A percentile compares a stretch with the other conserved stretches of the same genome.
Conservation (phyloP, 2,888 invertebrate species). For the Spicauda simplicius region DNA sequence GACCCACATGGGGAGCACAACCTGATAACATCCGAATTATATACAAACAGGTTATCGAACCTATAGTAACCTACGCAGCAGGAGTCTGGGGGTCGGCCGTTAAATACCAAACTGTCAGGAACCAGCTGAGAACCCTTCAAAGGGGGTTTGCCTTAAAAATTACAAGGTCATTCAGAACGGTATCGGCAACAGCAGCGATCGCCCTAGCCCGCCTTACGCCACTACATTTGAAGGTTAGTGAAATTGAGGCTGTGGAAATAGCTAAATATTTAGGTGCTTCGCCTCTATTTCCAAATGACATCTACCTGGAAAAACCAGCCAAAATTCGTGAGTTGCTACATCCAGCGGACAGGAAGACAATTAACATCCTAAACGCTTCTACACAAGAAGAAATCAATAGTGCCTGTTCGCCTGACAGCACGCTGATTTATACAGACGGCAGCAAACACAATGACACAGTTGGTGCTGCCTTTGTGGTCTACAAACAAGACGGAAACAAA, state of each 20-base stretch:
- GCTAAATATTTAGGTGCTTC: not conserved
- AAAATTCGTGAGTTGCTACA: not conserved
- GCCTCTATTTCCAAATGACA: no score
- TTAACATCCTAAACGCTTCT: not conserved
- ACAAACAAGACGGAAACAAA: not conserved
- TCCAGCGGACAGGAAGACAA: not conserved
- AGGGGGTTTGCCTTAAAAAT: conserved; percentile 17
- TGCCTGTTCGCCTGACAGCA: not conserved
- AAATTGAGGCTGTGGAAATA: not conserved
- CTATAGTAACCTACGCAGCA: no score
- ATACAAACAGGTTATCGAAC: no score
- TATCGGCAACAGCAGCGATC: not conserved
- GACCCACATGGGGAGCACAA: no score
- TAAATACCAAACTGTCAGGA: no score
- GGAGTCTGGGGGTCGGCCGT: no score
- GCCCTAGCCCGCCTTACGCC: not conserved
- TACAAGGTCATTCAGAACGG: conserved; percentile 3
- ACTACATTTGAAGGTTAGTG: no score
- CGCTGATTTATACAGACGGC: conserved; percentile 24
- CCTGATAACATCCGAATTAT: no score
- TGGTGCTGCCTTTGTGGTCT: conserved; percentile 13
- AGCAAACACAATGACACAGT: conserved; percentile 18
- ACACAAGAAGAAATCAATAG: conserved; percentile 3
- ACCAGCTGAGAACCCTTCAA: not conserved
- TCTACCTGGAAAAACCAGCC: no score